Evolutionary conservation across 1,140 invertebrate genomes (phyloP).

Genomic region (Magallana ariakensis): DNA sequence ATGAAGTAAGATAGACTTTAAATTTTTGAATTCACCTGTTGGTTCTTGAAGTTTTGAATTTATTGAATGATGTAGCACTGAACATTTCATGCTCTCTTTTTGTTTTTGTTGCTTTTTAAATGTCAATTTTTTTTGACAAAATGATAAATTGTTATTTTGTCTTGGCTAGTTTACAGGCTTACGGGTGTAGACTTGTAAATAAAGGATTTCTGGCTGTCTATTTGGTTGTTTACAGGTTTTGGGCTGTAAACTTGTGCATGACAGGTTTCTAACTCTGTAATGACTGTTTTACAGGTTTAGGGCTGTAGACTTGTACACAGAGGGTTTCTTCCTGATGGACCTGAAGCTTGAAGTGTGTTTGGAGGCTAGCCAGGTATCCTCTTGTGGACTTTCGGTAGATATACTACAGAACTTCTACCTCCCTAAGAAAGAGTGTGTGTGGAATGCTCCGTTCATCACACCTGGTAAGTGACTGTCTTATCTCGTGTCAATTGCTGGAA

Average conservation of each 20-base stretch:
- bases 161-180: conserved; percentile 38
- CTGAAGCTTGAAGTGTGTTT: conserved; percentile 49
- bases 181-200: conserved; percentile 42
- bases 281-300: conserved; percentile 41
- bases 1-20: conserved; percentile 49
- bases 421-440: conserved; percentile 42
- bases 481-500: neutral
- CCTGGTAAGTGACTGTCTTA: conserved; percentile 17
- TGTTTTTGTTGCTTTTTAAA: too few relatives aligned
- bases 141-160: too few relatives aligned
- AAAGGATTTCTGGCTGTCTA: neutral
- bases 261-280: too few relatives aligned
- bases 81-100: too few relatives aligned
- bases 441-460: conserved; percentile 42
- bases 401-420: conserved; percentile 44
- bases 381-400: conserved; percentile 32
- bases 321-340: conserved; percentile 47
- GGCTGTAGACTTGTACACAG: conserved; percentile 43
- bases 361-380: conserved; percentile 23
- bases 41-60: too few relatives aligned
- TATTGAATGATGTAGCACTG: too few relatives aligned
- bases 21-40: too few relatives aligned
- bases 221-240: too few relatives aligned
- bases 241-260: too few relatives aligned
- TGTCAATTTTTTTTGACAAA: too few relatives aligned